Conservation (phyloP, 1,140 invertebrate genomes). For the Trichomalopsis sarcophagae region DNA sequence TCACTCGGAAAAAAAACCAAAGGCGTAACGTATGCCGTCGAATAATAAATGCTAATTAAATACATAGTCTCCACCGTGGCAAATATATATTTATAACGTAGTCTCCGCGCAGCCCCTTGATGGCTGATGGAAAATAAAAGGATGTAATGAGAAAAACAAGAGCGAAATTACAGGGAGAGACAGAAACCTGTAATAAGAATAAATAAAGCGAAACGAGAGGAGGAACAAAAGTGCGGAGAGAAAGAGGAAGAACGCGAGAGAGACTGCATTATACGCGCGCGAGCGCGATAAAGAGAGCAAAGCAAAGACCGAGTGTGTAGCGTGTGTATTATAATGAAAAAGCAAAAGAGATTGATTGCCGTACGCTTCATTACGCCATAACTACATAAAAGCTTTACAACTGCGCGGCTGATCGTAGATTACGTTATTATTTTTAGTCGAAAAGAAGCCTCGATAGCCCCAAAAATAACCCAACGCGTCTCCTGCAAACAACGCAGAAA, state of each 20-base stretch:
- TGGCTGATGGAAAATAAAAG: conserved; percentile 6
- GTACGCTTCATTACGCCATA: conserved; percentile 1
- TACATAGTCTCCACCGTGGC: neutral
- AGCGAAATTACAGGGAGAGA: conserved; percentile 16
- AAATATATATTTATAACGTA: neutral
- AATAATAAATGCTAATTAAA: conserved; percentile 2
- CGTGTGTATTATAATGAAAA: conserved; percentile 8
- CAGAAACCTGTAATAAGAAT: conserved; percentile 4
- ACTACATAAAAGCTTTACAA: neutral
- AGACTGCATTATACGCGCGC: neutral
- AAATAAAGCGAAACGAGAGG: conserved; percentile 14
- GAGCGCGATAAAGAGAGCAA: conserved; percentile 5
- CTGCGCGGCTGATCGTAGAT: no score
- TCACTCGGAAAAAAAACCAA: neutral
- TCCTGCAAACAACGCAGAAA: neutral
- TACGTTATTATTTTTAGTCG: no score
- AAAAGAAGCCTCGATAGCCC: no score
- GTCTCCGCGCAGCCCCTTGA: neutral
- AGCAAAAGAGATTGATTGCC: conserved; percentile 28
- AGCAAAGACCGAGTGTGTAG: conserved; percentile 24
- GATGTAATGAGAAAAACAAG: neutral
- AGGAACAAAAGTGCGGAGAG: neutral
- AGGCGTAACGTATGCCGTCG: neutral
- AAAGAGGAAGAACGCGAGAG: conserved; percentile 22
- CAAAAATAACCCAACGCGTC: neutral